Evolutionary conservation across 2,888 invertebrate species (phyloP).

Genomic region (Holacanthella duospinosa): DNA sequence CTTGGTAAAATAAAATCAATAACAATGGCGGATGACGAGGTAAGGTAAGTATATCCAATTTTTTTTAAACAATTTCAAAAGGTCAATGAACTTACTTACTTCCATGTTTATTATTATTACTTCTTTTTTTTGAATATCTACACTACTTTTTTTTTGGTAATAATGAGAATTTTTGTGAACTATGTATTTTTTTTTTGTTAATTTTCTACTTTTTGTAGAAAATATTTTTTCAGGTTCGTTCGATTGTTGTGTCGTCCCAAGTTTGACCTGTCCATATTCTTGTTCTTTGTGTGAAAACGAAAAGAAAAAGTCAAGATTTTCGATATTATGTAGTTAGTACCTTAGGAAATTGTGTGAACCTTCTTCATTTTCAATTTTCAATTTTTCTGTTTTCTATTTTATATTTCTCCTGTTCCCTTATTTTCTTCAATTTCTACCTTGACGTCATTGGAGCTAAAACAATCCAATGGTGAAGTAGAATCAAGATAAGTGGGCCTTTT

Average conservation of each 20-base stretch:
- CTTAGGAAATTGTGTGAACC: too few species aligned
- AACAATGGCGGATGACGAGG: constrained; percentile 85
- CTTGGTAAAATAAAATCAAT: constrained; percentile 1
- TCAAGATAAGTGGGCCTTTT: neutral
- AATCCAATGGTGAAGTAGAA: too few species aligned
- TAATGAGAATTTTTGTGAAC: neutral
- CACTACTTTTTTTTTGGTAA: neutral
- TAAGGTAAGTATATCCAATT: constrained; percentile 62
- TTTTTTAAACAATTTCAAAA: neutral
- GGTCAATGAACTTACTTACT: neutral
- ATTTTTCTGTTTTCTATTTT: neutral
- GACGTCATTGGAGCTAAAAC: too few species aligned
- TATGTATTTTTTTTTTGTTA: neutral
- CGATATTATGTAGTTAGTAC: too few species aligned
- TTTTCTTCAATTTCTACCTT: too few species aligned
- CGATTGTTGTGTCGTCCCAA: neutral
- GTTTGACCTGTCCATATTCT: neutral
- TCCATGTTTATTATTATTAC: too few species aligned
- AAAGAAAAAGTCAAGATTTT: neutral
- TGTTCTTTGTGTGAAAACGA: neutral
- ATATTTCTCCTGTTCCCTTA: neutral
- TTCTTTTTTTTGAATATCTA: neutral
- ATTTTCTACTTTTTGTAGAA: neutral
- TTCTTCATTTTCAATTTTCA: too few species aligned
- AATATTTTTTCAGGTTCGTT: constrained; percentile 1